Base-by-base conservation (phyloP, 2,888 invertebrate species). In the Eupithecia subfuscata region DNA sequence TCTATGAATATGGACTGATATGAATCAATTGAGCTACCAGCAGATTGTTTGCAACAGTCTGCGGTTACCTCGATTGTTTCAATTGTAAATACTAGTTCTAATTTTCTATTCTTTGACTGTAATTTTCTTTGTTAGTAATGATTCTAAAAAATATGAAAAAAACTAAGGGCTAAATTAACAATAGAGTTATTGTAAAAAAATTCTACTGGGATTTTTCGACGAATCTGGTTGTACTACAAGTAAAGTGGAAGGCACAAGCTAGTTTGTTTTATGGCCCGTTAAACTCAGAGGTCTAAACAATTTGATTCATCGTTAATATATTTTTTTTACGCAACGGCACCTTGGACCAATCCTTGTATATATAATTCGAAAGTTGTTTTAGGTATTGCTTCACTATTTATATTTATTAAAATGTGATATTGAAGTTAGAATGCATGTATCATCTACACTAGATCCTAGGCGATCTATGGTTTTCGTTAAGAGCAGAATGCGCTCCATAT, bases 301-400 rank as follows among this genome's bases (percentile, higher is more conserved):
- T 65, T 22, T 22, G 65, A n/a, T 67, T 64, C 71, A 64, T 52
- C 65, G 72, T 37, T 67, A 72, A 67, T 65, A 52, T 72, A 64
- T 37, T 52, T 65, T 60, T 48, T 30, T 48, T 52, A 67, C 65
- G 72, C 40, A 67, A 72, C 40, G 18, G 18, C 45, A 45, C 73
- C 73, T 73, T 73, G 73, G 45, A 73, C n/a, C 34, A 40, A 56
- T 76, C 74, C 75, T 75, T 73, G 72, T 73, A 73, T 60, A 40
- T 68, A 68, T 37, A 68, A 72, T 56, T 45, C 12, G 73, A 73
- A 73, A 73, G 73, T 73, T 73, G 73, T 73, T 73, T 73, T 11
- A 67, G 56, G 37, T 48, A 45, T 73, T 73, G 69, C 73, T 22
- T 63, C 40, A 73, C 56, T 56, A 40, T 37, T 71, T 68, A 72